Percentiles rank a stretch among this genome's conserved stretches.
Conservation (phyloP, 2,888 invertebrate genomes). For the Cryptus viduatorius region DNA sequence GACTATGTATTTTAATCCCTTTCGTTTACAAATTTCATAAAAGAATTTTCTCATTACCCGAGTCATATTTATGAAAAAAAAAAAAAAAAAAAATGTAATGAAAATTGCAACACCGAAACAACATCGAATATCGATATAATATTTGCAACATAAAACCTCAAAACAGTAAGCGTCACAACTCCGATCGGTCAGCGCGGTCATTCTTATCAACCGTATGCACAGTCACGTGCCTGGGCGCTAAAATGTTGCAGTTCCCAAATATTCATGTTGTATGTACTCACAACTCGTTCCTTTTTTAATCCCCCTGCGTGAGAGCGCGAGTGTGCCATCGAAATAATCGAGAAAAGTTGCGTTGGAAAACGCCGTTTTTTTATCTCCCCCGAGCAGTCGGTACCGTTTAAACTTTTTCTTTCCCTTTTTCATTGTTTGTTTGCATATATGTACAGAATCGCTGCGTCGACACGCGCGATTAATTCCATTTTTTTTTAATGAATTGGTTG, state of each 20-base stretch:
- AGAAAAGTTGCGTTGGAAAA: background rate
- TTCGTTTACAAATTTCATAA: background rate
- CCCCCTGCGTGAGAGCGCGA: background rate
- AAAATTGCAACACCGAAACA: background rate
- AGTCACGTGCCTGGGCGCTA: slow-evolving; percentile 5
- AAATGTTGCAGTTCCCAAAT: slow-evolving; percentile 3
- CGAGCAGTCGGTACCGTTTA: background rate
- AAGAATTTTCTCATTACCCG: background rate
- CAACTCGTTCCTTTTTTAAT: background rate
- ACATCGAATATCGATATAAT: slow-evolving; percentile 11
- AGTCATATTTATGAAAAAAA: no score
- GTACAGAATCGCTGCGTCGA: background rate
- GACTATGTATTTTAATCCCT: background rate
- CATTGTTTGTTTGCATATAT: background rate
- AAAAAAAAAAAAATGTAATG: background rate
- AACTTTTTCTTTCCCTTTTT: background rate
- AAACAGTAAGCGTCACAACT: background rate
- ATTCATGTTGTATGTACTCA: background rate
- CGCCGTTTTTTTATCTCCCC: slow-evolving; percentile 2
- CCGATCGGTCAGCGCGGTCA: background rate
- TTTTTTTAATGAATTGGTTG: background rate
- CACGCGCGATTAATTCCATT: background rate
- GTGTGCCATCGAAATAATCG: slow-evolving; percentile 13
- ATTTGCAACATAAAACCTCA: background rate
- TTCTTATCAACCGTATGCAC: slow-evolving; percentile 15